Percentiles rank a stretch among this genome's conserved stretches.
phyloP scores from a whole-genome alignment of 2,797 vertebrate species.

The Spinus pinus region DNA sequence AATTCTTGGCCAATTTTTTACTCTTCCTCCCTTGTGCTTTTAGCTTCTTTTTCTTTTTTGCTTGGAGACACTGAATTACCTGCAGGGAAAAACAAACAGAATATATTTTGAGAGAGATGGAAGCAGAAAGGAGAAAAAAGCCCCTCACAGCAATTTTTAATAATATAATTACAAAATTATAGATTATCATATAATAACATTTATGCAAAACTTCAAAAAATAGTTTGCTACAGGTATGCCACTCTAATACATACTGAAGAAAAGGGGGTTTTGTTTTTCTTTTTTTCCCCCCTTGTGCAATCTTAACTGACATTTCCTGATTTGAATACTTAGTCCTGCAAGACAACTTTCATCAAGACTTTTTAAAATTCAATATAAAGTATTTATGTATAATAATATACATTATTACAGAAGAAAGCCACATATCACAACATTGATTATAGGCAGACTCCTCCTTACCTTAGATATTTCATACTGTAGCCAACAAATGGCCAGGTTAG shows the following conservation, averaged over 20 bases:
- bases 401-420: not conserved
- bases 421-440: not conserved
- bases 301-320: not conserved
- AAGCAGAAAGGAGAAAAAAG: not conserved
- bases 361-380: not conserved
- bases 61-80: conserved; percentile 81
- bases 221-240: not conserved
- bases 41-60: conserved; percentile 84
- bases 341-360: not conserved
- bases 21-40: conserved; percentile 89
- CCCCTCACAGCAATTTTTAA: not conserved
- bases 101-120: not conserved
- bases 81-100: conserved; percentile 58
- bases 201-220: not conserved
- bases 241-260: not conserved
- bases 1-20: conserved; percentile 88
- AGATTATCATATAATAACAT: not conserved
- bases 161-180: not conserved
- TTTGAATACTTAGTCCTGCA: not conserved
- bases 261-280: not conserved
- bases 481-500: conserved; percentile 81
- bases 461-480: conserved; percentile 90
- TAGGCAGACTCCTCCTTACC: conserved; percentile 72
- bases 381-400: too few species aligned
- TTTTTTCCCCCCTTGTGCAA: not conserved